phyloP scores from a whole-genome alignment of 2,113 vertebrate genomes.

The Hydropotes inermis region DNA sequence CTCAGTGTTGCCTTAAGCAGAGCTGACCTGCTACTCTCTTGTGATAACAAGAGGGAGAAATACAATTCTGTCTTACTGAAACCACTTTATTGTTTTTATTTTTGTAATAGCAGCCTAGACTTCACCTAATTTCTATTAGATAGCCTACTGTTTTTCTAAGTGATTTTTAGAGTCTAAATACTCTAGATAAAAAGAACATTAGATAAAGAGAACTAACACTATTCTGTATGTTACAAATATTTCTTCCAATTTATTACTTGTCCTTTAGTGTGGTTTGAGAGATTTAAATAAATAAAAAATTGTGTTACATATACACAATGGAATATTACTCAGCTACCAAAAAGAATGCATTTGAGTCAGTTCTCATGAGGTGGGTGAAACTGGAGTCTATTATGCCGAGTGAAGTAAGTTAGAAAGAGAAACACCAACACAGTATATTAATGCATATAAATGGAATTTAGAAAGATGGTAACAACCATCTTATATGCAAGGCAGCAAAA shows the following conservation, averaged over 20 bases:
- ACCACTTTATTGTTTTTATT: not conserved
- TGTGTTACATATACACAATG: not conserved
- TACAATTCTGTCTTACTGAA: not conserved
- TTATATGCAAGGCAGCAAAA: not conserved
- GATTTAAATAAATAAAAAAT: not conserved
- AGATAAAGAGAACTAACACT: not conserved
- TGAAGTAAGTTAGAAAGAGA: not conserved
- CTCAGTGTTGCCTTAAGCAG: not conserved
- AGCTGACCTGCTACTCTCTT: not conserved
- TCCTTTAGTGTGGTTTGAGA: not conserved
- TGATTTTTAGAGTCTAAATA: not conserved
- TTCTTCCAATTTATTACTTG: not conserved
- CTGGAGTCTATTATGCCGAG: not conserved
- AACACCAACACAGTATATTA: not conserved
- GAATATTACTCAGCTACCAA: not conserved
- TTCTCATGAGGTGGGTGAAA: not conserved
- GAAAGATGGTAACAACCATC: not conserved
- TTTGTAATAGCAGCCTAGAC: not conserved
- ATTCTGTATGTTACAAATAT: not conserved
- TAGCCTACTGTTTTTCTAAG: not conserved
- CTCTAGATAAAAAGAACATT: not conserved
- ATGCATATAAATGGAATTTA: not conserved
- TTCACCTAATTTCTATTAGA: not conserved
- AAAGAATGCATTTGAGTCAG: not conserved
- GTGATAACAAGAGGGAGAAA: not conserved